Evolutionary conservation across 2,888 invertebrate species (phyloP), one percentile per base, ranked within the genome.

Genomic region (Eupithecia pulchellata): DNA sequence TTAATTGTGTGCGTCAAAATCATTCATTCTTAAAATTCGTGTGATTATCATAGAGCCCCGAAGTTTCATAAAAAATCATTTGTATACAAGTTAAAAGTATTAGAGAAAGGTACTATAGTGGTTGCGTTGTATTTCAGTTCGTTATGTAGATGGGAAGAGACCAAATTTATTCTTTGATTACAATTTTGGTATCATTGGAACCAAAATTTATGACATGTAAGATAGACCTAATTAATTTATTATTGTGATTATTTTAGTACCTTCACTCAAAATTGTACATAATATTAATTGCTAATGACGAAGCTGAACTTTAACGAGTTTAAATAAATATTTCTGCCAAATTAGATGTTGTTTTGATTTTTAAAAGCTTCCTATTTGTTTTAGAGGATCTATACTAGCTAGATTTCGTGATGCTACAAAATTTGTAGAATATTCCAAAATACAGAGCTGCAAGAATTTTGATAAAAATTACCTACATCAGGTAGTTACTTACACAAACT

Each of bases 271-370:
- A 87, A 86, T 88, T 94, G 93, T 93, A 93, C 89, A 93, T 93
- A 93, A 81, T 86, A 78, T 89, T 87, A 90, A 86, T 86, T 89
- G 91, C 93, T 92, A 90, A 90, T 88, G 89, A 91, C 85, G 87
- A 89, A 87, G 92, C 92, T 93, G 91, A 90, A 90, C 85, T 90
- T 92, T 90, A 91, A 91, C 89, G 88, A 91, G 90, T 93, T 93
- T 91, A 89, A 93, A 92, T 93, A 93, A 93, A 93, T 92, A 93
- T 92, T 92, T 94, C 93, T 93, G 94, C 94, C 94, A 94, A 94
- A 94, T 93, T 90, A 91, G 77, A 76, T 77, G 75, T 81, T 84
- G 80, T 84, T 87, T 47, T 91, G 87, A 78, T 86, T 89, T 87
- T 82, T 30, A 73, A 20, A 39, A 68, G 70, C 60, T 72, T 20